Conservation (phyloP, 2,113 vertebrate species). For the Ceratotherium simum region DNA sequence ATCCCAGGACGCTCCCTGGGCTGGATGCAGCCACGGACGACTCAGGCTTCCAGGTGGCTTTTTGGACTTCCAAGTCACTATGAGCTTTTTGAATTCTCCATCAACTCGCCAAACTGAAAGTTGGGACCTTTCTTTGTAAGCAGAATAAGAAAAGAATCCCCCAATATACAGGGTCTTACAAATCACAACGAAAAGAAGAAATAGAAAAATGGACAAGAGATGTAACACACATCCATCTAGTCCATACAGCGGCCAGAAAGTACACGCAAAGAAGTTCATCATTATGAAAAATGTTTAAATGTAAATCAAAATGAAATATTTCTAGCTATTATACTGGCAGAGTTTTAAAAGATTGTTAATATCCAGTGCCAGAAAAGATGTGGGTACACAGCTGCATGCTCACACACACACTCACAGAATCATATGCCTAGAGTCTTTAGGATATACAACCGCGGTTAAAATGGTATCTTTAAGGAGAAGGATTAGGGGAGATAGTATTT, state of each 20-base stretch:
- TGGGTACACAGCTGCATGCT: not conserved
- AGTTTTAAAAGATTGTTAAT: not conserved
- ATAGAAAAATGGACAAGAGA: not conserved
- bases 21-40: accelerated
- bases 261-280: not conserved
- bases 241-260: accelerated
- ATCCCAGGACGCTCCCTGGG: not conserved
- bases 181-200: not conserved
- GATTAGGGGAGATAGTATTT: not conserved
- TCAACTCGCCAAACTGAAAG: not conserved
- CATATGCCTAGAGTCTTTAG: not conserved
- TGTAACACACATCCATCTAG: not conserved
- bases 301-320: not conserved
- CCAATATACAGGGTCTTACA: not conserved
- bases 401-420: not conserved
- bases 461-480: not conserved
- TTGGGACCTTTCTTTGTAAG: not conserved
- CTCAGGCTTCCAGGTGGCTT: not conserved
- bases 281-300: not conserved
- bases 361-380: not conserved
- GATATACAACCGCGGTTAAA: not conserved
- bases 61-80: not conserved
- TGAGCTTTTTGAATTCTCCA: not conserved
- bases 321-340: not conserved
- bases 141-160: not conserved